A percentile compares a stretch with the other conserved stretches of the same genome.
Evolutionary conservation across 1,140 invertebrate species (phyloP).

Genomic region (Drosophila arizonae): DNA sequence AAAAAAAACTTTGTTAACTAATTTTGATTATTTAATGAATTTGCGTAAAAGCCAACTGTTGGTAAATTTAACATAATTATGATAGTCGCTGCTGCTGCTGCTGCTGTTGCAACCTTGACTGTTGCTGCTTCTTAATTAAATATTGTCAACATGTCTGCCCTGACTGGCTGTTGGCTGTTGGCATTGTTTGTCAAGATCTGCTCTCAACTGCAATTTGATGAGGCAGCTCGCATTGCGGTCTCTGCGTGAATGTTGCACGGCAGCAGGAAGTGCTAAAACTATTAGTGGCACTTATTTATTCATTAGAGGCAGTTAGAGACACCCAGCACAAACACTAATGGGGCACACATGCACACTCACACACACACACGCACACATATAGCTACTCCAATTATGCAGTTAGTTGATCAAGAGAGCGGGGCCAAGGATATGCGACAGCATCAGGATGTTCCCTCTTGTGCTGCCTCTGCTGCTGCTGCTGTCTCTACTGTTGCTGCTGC

Average conservation of each 20-base stretch:
- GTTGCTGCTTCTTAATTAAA: constrained; percentile 68
- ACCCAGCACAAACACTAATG: constrained; percentile 48
- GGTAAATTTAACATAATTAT: constrained; percentile 39
- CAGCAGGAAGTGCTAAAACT: constrained; percentile 79
- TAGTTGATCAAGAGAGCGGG: constrained; percentile 21
- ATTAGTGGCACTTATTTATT: constrained; percentile 81
- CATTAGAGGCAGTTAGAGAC: constrained; percentile 80
- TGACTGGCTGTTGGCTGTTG: constrained; percentile 3
- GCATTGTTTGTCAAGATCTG: constrained; percentile 34
- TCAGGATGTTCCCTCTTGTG: constrained; percentile 46
- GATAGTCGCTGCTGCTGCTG: background rate
- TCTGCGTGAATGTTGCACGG: background rate
- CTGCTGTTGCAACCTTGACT: constrained; percentile 19
- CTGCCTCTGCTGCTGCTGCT: constrained; percentile 16
- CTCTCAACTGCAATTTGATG: constrained; percentile 57
- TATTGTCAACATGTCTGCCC: constrained; percentile 65
- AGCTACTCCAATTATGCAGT: constrained; percentile 67
- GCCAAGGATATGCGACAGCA: constrained; percentile 24
- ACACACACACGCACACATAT: constrained; percentile 6
- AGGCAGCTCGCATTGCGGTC: constrained; percentile 30
- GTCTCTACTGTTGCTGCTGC: constrained; percentile 19
- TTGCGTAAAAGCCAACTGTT: background rate
- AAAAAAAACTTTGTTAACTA: too few relatives aligned
- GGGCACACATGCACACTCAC: constrained; percentile 14
- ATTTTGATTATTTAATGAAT: too few relatives aligned